Percentiles rank a stretch among this genome's conserved stretches.
Evolutionary conservation across 2,888 invertebrate species (phyloP).

Genomic region (Stenurella melanura): DNA sequence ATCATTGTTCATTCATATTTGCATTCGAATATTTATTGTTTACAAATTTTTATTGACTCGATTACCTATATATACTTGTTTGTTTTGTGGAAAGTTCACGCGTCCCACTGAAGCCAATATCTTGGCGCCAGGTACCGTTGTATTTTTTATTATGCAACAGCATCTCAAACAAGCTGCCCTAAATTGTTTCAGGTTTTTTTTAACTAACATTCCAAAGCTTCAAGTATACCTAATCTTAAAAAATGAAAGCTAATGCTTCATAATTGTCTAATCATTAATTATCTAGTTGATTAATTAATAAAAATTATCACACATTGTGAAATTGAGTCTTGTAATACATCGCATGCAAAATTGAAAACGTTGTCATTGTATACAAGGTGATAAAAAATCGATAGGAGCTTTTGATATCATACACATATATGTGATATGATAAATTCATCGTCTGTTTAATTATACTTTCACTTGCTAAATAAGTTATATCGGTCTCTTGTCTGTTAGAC

Average conservation of each 20-base stretch:
- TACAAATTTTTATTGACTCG: neutral
- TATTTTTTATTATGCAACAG: neutral
- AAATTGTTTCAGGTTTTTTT: neutral
- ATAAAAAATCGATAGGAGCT: too few species aligned
- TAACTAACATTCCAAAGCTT: neutral
- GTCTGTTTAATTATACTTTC: too few species aligned
- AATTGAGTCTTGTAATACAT: neutral
- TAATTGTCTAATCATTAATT: neutral
- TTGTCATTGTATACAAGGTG: too few species aligned
- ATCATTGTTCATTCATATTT: too few species aligned
- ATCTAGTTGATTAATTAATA: neutral
- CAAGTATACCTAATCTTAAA: neutral
- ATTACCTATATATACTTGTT: neutral
- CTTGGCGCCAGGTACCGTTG: neutral
- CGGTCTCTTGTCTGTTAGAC: too few species aligned
- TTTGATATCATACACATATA: too few species aligned
- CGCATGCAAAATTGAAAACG: too few species aligned
- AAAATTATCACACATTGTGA: neutral
- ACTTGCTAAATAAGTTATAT: too few species aligned
- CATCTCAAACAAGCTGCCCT: neutral
- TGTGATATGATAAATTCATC: too few species aligned
- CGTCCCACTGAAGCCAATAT: neutral
- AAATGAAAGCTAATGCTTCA: neutral
- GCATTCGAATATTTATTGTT: too few species aligned
- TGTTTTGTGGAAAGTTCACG: neutral